Conservation (phyloP, 2,113 vertebrate genomes). For the Petrocephalus microphthalmus region DNA sequence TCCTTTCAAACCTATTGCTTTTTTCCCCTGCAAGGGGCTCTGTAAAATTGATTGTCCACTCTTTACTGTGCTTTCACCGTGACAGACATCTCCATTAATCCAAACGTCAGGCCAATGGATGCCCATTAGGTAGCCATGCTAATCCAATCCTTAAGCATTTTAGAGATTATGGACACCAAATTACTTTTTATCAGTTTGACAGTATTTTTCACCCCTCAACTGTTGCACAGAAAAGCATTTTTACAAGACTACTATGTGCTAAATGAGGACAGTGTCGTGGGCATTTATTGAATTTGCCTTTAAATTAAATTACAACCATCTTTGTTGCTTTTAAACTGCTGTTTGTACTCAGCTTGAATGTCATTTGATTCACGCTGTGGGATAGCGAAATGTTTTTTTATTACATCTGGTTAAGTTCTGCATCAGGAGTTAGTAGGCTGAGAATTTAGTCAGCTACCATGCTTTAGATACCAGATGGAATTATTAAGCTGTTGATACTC, state of each 20-base stretch:
- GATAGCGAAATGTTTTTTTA: not conserved
- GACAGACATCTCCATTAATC: constrained; percentile 19
- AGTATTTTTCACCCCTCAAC: constrained; percentile 44
- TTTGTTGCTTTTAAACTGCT: constrained; percentile 16
- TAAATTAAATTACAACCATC: constrained; percentile 46
- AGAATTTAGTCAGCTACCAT: not conserved
- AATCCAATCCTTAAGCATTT: constrained; percentile 32
- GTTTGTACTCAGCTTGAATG: not conserved
- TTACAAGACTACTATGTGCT: constrained; percentile 38
- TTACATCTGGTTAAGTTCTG: not conserved
- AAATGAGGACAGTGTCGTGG: constrained; percentile 50
- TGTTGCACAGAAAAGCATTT: constrained; percentile 45
- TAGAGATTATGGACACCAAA: constrained; percentile 46
- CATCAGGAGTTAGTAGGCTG: not conserved
- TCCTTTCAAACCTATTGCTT: not conserved
- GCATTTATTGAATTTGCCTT: constrained; percentile 37
- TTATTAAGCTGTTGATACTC: not conserved
- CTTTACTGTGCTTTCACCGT: not conserved
- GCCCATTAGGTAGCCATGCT: constrained; percentile 19
- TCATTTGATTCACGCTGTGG: not conserved
- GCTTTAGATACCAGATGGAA: not conserved
- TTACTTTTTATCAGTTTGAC: constrained; percentile 50
- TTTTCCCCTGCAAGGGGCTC: not conserved
- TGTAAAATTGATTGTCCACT: constrained; percentile 14
- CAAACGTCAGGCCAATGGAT: not conserved